Conservation (phyloP, 2,888 invertebrate genomes). For the Scaptodrosophila latifasciaeformis region DNA sequence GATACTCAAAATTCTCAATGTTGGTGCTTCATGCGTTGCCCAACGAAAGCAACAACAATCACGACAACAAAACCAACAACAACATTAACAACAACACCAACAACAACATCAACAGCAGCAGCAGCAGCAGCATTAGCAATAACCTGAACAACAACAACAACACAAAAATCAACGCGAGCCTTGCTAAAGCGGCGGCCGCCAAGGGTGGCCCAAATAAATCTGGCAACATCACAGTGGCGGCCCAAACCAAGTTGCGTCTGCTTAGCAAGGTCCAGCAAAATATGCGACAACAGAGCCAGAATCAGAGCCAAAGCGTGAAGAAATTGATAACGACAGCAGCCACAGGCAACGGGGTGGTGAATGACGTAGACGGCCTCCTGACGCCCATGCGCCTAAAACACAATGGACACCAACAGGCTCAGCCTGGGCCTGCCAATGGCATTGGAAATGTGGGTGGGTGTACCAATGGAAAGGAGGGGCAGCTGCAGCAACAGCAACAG, state of each 20-base stretch:
- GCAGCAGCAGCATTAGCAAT: neutral
- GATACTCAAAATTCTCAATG: constrained; percentile 37
- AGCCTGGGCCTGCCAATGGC: constrained; percentile 9
- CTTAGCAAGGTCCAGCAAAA: constrained; percentile 61
- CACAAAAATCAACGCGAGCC: no score
- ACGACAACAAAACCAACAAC: neutral
- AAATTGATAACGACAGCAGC: constrained; percentile 56
- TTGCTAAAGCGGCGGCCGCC: no score
- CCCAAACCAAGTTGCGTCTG: constrained; percentile 59
- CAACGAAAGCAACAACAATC: neutral
- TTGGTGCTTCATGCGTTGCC: constrained; percentile 48
- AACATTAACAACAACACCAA: constrained; percentile 27
- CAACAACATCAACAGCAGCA: constrained; percentile 1
- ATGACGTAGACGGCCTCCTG: constrained; percentile 64
- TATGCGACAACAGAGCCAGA: constrained; percentile 41
- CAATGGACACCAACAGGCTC: neutral
- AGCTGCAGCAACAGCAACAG: constrained; percentile 5
- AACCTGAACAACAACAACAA: no score
- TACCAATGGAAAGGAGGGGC: constrained; percentile 3
- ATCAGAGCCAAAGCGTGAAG: constrained; percentile 40
- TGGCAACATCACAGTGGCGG: constrained; percentile 47
- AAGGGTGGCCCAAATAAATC: no score
- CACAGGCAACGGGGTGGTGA: constrained; percentile 50
- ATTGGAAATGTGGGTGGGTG: constrained; percentile 8
- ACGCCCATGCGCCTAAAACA: constrained; percentile 53